Base-by-base conservation (phyloP, 2,113 vertebrate genomes). In the Cisticola juncidis region DNA sequence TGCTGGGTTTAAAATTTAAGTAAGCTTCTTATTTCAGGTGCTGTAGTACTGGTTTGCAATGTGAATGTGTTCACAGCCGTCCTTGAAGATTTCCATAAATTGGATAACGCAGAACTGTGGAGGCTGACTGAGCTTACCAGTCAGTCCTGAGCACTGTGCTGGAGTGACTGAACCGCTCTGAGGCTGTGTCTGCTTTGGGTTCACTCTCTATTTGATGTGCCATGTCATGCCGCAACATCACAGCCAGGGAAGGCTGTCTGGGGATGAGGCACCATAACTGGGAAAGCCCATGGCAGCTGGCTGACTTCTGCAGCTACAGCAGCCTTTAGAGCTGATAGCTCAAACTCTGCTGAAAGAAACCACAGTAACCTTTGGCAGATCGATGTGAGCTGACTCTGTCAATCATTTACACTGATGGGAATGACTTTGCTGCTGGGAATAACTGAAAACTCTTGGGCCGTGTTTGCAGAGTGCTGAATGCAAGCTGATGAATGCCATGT, bases 11-110 rank as follows among this genome's bases (percentile, higher is more conserved):
- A 91, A 92, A 68, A 58, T 45, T 68, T 71, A 69, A 76, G 77
- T 68, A 81, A 91, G 35, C 66, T 58, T 66, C 83, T 90, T 86
- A 38, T 90, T 95, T 83, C n/a, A 60, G 58, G 50, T 50, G 42
- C 33, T 54, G 2, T 36, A 35, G 5, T 53, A 47, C 3, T 81
- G 47, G 31, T 69, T 80, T 80, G 38, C 33, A n/a, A 35, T 2
- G 9, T 56, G 69, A 26, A 33, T 25, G 11, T 45, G 18, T 71
- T 92, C 70, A 12, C 56, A 79, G 40, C 42, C 0, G 0, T 31
- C 29, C 18, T 1, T n/a, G 82, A 29, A 64, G 31, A 10, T 53
- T 71, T 53, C 57, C 24, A 9, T 64, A 19, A 38, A 26, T 5
- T 19, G 60, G 25, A 1, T 38, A 48, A 35, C 5, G 2, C 0